Conservation (phyloP, 2,888 invertebrate species). For the Therioaphis trifolii region DNA sequence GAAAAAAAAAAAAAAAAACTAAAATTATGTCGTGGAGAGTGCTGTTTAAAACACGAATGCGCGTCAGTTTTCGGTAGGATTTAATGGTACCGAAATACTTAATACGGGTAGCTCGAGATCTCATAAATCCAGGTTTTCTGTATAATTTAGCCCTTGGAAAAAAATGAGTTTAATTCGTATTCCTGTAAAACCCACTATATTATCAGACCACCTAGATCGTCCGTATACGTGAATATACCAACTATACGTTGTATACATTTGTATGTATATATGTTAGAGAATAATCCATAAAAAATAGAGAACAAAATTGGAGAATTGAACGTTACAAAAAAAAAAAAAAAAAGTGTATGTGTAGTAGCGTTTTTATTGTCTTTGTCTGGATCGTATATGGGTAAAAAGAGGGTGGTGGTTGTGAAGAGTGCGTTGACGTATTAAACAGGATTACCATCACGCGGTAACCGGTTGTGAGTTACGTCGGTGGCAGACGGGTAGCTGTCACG, state of each 20-base stretch:
- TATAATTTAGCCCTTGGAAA: conserved; percentile 38
- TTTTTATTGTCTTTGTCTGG: conserved; percentile 53
- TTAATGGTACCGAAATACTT: not conserved
- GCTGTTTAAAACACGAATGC: not conserved
- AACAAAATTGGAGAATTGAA: conserved; percentile 26
- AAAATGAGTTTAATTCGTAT: conserved; percentile 26
- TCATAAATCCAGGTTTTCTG: conserved; percentile 7
- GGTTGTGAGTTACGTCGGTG: conserved; percentile 26
- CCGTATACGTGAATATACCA: not conserved
- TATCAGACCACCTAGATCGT: conserved; percentile 48
- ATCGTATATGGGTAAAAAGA: not conserved
- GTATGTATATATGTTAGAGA: not conserved
- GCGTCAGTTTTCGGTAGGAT: conserved; percentile 26
- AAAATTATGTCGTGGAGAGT: not conserved
- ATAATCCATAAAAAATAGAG: conserved; percentile 26
- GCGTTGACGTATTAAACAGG: conserved; percentile 38
- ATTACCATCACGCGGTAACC: conserved; percentile 41
- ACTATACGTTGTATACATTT: not conserved
- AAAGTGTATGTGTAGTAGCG: not conserved
- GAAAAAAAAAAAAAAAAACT: not conserved
- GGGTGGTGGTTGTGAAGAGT: conserved; percentile 7
- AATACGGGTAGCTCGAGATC: not conserved
- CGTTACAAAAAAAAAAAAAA: conserved; percentile 13
- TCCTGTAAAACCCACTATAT: conserved; percentile 33
- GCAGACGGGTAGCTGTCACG: conserved; percentile 46